phyloP scores from a whole-genome alignment of 1,140 invertebrate genomes.

The Marisa cornuarietis region DNA sequence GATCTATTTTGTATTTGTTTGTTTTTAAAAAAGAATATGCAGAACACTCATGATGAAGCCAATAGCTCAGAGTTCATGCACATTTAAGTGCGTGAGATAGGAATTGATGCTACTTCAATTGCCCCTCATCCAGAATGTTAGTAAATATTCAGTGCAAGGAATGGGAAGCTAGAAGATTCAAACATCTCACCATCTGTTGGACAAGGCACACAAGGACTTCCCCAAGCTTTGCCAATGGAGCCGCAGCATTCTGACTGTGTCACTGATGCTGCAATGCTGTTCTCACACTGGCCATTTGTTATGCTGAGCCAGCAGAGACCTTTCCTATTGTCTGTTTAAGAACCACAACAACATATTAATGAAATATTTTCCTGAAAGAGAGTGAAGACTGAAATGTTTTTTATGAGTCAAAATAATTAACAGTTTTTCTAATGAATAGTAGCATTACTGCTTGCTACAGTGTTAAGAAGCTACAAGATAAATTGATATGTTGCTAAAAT shows the following conservation, averaged over 20 bases:
- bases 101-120: too few relatives aligned
- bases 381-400: slow-evolving; percentile 1
- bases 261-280: slow-evolving; percentile 77
- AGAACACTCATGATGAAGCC: too few relatives aligned
- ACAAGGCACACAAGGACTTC: slow-evolving; percentile 78
- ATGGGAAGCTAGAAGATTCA: neutral
- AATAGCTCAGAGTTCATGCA: too few relatives aligned
- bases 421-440: neutral
- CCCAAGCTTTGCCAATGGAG: slow-evolving; percentile 89
- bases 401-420: slow-evolving; percentile 9
- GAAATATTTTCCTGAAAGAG: too few relatives aligned
- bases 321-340: slow-evolving; percentile 78
- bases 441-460: neutral
- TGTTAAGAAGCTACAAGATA: neutral
- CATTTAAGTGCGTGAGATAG: too few relatives aligned
- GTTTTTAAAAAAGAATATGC: too few relatives aligned
- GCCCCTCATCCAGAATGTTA: too few relatives aligned
- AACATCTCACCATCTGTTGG: slow-evolving; percentile 22
- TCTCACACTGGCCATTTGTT: slow-evolving; percentile 82
- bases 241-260: slow-evolving; percentile 87
- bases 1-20: too few relatives aligned
- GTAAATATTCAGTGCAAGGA: too few relatives aligned
- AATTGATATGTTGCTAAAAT: too few relatives aligned
- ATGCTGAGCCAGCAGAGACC: slow-evolving; percentile 88
- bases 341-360: neutral